phyloP scores from a whole-genome alignment of 1,140 invertebrate species.

The Hylyphantes graminicola region DNA sequence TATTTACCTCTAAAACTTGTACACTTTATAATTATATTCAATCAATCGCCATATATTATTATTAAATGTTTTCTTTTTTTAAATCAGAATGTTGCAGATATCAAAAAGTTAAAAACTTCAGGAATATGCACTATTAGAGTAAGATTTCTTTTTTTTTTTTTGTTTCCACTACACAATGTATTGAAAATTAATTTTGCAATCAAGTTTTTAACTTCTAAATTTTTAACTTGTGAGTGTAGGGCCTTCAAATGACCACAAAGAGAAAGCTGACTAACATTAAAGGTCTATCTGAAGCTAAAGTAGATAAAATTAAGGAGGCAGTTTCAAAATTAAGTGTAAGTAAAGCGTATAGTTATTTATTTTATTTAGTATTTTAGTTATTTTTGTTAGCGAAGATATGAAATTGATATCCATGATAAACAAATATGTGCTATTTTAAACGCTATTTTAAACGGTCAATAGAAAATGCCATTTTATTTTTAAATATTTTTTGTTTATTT shows the following conservation, averaged over 20 bases:
- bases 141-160: not conserved
- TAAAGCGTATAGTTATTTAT: not conserved
- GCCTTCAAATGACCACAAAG: conserved; percentile 82
- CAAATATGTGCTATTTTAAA: too few relatives aligned
- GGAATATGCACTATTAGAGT: conserved; percentile 82
- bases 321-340: conserved; percentile 64
- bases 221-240: conserved; percentile 65
- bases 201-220: not conserved
- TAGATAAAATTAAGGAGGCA: conserved; percentile 87
- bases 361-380: not conserved
- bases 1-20: conserved; percentile 19
- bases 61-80: not conserved
- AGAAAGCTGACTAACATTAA: conserved; percentile 80
- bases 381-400: not conserved
- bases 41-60: conserved; percentile 4
- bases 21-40: not conserved
- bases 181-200: not conserved
- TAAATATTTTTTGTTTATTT: too few relatives aligned
- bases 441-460: too few relatives aligned
- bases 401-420: too few relatives aligned
- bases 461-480: too few relatives aligned
- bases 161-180: not conserved
- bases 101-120: conserved; percentile 81
- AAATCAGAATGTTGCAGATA: conserved; percentile 72
- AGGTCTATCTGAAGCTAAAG: conserved; percentile 83